phyloP scores from a whole-genome alignment of 2,888 invertebrate species.

The Calliscelio sp. region DNA sequence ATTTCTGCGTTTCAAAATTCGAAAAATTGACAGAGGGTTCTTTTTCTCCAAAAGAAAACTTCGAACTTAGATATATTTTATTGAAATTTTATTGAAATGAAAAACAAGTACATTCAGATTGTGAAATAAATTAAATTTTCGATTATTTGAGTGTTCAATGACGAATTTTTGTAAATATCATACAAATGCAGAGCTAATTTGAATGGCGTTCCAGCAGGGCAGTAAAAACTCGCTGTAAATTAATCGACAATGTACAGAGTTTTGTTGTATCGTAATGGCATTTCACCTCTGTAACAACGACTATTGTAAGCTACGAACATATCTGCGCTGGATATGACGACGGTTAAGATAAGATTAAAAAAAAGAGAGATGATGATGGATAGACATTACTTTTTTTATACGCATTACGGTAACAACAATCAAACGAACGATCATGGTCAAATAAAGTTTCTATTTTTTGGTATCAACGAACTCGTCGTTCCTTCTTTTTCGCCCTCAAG shows the following conservation, averaged over 20 bases:
- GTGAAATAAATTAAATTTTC: too few species aligned
- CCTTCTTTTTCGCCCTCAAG: not conserved
- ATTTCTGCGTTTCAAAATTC: too few species aligned
- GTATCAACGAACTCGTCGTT: slow-evolving; percentile 36
- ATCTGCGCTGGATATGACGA: slow-evolving; percentile 79
- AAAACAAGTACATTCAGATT: too few species aligned
- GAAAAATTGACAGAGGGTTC: too few species aligned
- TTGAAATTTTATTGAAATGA: too few species aligned
- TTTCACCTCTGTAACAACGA: slow-evolving; percentile 75
- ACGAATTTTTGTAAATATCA: too few species aligned
- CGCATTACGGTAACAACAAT: slow-evolving; percentile 15
- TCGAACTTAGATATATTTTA: too few species aligned
- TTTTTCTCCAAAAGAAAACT: too few species aligned
- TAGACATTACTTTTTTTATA: slow-evolving; percentile 83
- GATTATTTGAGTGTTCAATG: too few species aligned
- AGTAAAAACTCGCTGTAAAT: slow-evolving; percentile 62
- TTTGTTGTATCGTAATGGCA: slow-evolving; percentile 80
- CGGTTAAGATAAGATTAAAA: slow-evolving; percentile 64
- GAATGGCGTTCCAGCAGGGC: not conserved
- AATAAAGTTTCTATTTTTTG: slow-evolving; percentile 58
- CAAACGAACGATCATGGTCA: slow-evolving; percentile 27
- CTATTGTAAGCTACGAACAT: slow-evolving; percentile 80
- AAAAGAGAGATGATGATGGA: not conserved
- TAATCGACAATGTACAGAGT: slow-evolving; percentile 81
- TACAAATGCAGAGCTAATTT: not conserved